Percentiles rank a stretch among this genome's conserved stretches.
Evolutionary conservation across 2,797 vertebrate species (phyloP).

Genomic region (Cossypha niveicapilla): DNA sequence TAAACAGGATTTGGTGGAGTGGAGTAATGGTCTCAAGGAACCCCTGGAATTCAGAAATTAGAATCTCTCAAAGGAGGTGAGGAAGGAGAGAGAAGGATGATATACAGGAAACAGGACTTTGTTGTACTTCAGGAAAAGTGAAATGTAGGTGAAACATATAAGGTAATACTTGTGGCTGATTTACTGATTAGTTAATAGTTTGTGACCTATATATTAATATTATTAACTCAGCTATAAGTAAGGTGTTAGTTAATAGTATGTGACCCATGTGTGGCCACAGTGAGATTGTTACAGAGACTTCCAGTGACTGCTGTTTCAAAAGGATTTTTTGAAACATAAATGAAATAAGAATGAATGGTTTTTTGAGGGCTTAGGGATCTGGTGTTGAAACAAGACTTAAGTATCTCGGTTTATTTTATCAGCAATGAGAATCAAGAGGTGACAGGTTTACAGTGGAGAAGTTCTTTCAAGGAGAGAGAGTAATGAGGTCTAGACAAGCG

Average conservation of each 20-base stretch:
- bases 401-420: conserved; percentile 29
- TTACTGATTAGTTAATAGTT: background rate
- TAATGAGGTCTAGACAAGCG: conserved; percentile 9
- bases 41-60: background rate
- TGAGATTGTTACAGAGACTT: background rate
- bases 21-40: background rate
- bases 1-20: background rate
- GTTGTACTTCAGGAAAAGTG: background rate
- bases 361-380: background rate
- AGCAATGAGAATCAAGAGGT: conserved; percentile 32
- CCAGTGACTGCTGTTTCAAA: background rate
- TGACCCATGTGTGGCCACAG: background rate
- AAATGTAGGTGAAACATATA: background rate
- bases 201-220: background rate
- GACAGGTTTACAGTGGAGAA: conserved; percentile 18
- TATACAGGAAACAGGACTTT: background rate
- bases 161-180: background rate
- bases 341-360: background rate
- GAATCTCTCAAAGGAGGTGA: background rate
- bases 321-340: background rate
- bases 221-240: background rate
- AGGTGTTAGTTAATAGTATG: background rate
- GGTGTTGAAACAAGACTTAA: background rate
- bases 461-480: conserved; percentile 5
- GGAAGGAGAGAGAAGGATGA: background rate